Evolutionary conservation across 2,888 invertebrate genomes (phyloP), one percentile per base, ranked within the genome.

Genomic region (Agelastica alni): DNA sequence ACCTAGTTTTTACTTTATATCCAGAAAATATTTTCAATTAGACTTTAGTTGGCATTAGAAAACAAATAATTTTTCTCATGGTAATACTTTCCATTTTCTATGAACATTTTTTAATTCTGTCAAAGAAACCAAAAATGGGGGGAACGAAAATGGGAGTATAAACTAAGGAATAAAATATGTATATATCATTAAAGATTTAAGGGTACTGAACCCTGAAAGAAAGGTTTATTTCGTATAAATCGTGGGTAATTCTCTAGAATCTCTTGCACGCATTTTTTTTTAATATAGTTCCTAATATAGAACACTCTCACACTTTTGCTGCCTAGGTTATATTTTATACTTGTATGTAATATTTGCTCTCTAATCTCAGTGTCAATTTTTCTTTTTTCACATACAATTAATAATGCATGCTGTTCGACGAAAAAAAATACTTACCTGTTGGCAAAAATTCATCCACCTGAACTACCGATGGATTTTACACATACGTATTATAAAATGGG

Each of bases 201-300:
- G n/a, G n/a, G n/a, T n/a, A n/a, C n/a, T n/a, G n/a, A n/a, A n/a
- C n/a, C n/a, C n/a, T n/a, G n/a, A n/a, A n/a, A 16, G 17, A 41
- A 32, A 32, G 48, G 41, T 49, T 49, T 49, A 41, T 49, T 49
- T 32, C 1, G 26, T 14, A 20, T 31, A 32, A 4, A 10, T 12
- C 12, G 31, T 34, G 20, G 45, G 53, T 48, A 44, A 56, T 41
- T 56, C 47, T 61, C 53, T 49, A 37, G 34, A 55, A 54, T 53
- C 42, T 60, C 41, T 59, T 64, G 67, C 67, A 66, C 66, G 66
- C 65, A 64, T 63, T 62, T 67, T 68, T n/a, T 58, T 63, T 70
- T 70, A 69, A 72, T 70, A 70, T 71, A 70, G 70, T 70, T 66
- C 64, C 54, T 62, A 57, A 60, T 71, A 68, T 67, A 62, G 71